Base-by-base conservation (phyloP, 2,113 vertebrate species). In the Bubo blakistoni region DNA sequence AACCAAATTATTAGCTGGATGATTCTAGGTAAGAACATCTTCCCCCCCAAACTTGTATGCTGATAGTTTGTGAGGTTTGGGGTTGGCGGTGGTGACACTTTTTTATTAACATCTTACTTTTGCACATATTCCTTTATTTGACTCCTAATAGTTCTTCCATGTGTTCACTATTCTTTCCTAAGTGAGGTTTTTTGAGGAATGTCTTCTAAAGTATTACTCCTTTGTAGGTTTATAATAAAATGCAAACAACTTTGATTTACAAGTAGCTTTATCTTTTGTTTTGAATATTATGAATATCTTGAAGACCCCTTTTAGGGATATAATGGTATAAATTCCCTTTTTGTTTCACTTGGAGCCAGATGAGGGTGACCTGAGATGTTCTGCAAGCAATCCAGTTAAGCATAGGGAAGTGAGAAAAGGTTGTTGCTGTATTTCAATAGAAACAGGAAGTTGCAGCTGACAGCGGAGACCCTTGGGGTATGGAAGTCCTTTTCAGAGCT, bases 1-100 rank as follows among this genome's bases (percentile, higher is more conserved):
- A 99, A 99, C 95, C 99, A 99, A 93, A 85, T 99, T 62, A 83
- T 99, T 93, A 99, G 99, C 98, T 99, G 99, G 99, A 74, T 88
- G 59, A 99, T 97, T 19, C 96, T 99, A 94, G 99, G 99, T 99
- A 97, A 97, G 98, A 62, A 46, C n/a, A 25, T 30, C 34, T 44
- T 78, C 30, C 34, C 24, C 72, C 24, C 72, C 63, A 59, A 59
- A 61, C 18, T 46, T 92, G 17, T 65, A 3, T 80, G 27, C 16
- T 80, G 54, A 8, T 95, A 54, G 26, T 78, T 81, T 84, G 24
- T 40, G 36, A 47, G 26, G 8, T 49, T 74, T 70, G 49, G 20
- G 29, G 8, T 32, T 59, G 65, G 13, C 7, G 2, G 13, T 1
- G 0, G 29, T 55, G 16, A 32, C 16, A 16, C 6, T 59, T 74